phyloP scores from a whole-genome alignment of 2,797 vertebrate species.

The Scleropages formosus region DNA sequence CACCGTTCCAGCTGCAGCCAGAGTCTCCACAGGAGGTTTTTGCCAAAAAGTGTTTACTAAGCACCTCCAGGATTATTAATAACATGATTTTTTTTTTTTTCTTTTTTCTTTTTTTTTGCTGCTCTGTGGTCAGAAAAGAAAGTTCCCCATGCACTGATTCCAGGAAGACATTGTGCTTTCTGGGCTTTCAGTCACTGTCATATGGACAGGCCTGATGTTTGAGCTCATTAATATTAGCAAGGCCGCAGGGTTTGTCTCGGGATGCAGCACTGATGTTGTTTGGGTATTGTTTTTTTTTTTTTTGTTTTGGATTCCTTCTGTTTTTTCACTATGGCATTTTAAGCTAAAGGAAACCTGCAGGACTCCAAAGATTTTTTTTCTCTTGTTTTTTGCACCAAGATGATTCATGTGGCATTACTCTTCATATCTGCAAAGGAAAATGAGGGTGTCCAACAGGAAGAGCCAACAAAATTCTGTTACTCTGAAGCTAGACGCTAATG shows the following conservation, averaged over 20 bases:
- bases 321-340: conserved; percentile 24
- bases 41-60: neutral
- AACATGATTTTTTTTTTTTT: neutral
- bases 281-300: too few relatives aligned
- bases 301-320: conserved; percentile 36
- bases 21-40: neutral
- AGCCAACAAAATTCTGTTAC: too few relatives aligned
- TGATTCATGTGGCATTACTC: conserved; percentile 31
- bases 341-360: conserved; percentile 13
- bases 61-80: neutral
- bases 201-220: conserved; percentile 1
- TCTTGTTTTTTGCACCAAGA: conserved; percentile 29
- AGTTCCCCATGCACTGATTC: conserved; percentile 27
- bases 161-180: conserved; percentile 30
- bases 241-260: conserved; percentile 27
- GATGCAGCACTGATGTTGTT: conserved; percentile 13
- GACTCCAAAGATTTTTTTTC: conserved; percentile 13
- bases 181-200: conserved; percentile 38
- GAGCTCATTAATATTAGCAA: neutral
- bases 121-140: neutral
- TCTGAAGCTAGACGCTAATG: too few relatives aligned
- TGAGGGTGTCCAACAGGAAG: conserved; percentile 34
- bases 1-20: neutral
- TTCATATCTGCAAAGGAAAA: conserved; percentile 41
- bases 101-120: neutral